These are phyloP conservation scores for Atrichornis clamosus DNA, from an alignment of 2,113 vertebrate genomes.

Conservation along the genomic window DNA sequence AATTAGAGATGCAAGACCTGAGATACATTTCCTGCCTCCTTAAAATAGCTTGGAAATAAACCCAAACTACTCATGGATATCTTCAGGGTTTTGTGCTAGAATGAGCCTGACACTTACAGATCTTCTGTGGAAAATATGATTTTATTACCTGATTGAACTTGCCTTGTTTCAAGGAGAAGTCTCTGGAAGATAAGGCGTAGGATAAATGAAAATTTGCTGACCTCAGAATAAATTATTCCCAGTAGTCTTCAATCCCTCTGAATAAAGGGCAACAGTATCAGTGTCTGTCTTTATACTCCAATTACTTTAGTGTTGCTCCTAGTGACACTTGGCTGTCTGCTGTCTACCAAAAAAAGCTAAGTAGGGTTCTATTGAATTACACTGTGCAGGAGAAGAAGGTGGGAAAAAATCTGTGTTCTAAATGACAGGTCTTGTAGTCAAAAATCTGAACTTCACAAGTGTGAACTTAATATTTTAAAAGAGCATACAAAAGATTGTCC, in stretches of 20 bases:
- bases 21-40: rapidly evolving
- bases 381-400: rapidly evolving
- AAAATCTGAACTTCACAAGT: neutral
- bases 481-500: neutral
- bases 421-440: neutral
- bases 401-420: neutral
- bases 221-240: neutral
- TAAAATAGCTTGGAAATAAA: neutral
- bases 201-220: neutral
- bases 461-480: neutral
- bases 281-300: neutral
- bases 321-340: neutral
- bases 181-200: neutral
- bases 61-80: neutral
- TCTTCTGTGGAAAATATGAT: neutral
- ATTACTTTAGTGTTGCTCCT: neutral
- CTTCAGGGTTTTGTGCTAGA: neutral
- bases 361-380: neutral
- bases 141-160: neutral
- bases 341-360: neutral
- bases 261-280: neutral
- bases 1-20: neutral
- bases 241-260: neutral
- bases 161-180: neutral
- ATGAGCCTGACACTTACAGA: neutral